phyloP scores from a whole-genome alignment of 1,140 invertebrate genomes.

The Zaprionus capensis region DNA sequence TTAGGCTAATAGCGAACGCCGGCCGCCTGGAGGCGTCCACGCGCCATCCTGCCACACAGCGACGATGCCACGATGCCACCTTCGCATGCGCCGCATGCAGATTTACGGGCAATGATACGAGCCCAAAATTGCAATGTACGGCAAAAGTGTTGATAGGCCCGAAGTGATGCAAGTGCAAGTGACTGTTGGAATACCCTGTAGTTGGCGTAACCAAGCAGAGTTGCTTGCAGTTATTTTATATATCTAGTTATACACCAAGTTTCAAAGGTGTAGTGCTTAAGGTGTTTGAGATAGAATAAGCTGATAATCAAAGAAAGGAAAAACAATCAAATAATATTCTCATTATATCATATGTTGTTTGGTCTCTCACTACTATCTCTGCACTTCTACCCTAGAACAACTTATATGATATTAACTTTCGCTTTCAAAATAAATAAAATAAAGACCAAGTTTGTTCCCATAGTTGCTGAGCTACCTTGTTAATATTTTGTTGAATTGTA shows the following conservation, averaged over 20 bases:
- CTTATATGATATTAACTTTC: neutral
- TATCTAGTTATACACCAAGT: neutral
- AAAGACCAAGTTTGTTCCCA: neutral
- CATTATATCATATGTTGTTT: too few relatives aligned
- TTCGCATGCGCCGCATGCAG: constrained; percentile 28
- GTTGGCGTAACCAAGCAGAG: neutral
- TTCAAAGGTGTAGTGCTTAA: neutral
- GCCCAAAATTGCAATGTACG: constrained; percentile 26
- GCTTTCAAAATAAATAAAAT: neutral
- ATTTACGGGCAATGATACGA: constrained; percentile 46
- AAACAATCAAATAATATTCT: neutral
- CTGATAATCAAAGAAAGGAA: too few relatives aligned
- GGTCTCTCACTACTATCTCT: too few relatives aligned
- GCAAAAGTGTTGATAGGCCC: constrained; percentile 35
- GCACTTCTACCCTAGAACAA: too few relatives aligned
- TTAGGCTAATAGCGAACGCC: constrained; percentile 64
- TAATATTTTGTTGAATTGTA: neutral
- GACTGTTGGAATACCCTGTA: constrained; percentile 16
- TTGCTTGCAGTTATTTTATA: neutral
- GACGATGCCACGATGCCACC: too few relatives aligned
- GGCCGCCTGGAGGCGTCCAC: constrained; percentile 7
- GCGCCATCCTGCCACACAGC: neutral
- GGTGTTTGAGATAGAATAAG: too few relatives aligned
- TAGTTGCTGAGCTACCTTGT: neutral
- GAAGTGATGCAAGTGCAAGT: constrained; percentile 1